Base-by-base conservation (phyloP, 2,888 invertebrate species). In the Agrenia bidenticulata region DNA sequence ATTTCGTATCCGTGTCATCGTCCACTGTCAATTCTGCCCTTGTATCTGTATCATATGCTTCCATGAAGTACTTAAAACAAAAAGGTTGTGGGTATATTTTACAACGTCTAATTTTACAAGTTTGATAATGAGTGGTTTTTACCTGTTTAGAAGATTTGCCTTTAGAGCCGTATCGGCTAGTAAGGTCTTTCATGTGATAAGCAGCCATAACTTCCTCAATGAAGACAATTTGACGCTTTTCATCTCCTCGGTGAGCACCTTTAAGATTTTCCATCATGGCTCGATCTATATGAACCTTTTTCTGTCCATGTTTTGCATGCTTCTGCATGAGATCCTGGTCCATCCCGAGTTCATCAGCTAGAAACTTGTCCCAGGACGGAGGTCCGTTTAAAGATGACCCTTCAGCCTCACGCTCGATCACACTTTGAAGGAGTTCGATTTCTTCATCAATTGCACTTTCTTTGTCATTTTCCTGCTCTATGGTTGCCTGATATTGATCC, bases 131-230 rank as follows among this genome's bases (percentile, higher is more conserved):
- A n/a, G n/a, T n/a, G n/a, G n/a, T n/a, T n/a, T n/a, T n/a, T 15
- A 67, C 64, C 32, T 65, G 63, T 37, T 69, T 69, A 0, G 69
- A 61, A 9, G 67, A 69, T 63, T 70, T 74, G 21, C 69, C 69
- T 51, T 66, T 65, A 0, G 72, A 62, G 13, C 74, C 74, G 32
- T 60, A 72, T 11, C 66, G 39, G 11, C 56, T 49, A 0, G 70
- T 74, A 11, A 74, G 42, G 5, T 67, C 61, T 55, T 63, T 67
- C 69, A 74, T 67, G 26, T 66, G 58, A 11, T 63, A 58, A 5
- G 74, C 61, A 1, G 74, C 72, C 37, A 69, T 21, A 1, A 70
- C 51, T 32, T 72, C 64, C 27, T 70, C 69, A 13, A 62, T 39
- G 21, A 69, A 60, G n/a, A 61, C 55, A 5, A 54, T 51, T 26